Evolutionary conservation across 2,797 vertebrate species (phyloP), one percentile per base, ranked within the genome.

Genomic region (Typhlichthys subterraneus): DNA sequence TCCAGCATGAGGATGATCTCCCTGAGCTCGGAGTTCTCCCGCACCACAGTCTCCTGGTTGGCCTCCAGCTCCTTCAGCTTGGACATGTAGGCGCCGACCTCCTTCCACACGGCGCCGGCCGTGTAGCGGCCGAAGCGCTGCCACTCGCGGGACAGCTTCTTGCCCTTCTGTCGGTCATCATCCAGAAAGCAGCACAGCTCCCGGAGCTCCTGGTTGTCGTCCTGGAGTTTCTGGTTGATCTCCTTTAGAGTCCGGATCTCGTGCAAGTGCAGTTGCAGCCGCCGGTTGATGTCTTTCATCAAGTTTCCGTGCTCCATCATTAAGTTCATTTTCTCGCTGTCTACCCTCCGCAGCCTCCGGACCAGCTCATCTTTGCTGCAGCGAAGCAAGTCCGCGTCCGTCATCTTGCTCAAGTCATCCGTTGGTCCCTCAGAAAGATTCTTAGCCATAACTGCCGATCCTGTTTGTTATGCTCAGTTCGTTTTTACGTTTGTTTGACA

Each of bases 161-260:
- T 96, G 82, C 96, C 95, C 75, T 97, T 98, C 85, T 98, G 96
- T 49, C 96, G 83, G 88, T 98, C 96, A 45, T 98, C 96, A 68
- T 98, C 96, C 88, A 98, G 85, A 85, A 98, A 98, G 88, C 96
- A 98, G 90, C 96, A 98, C 45, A 98, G 95, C 85, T 98, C 96
- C 68, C 96, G 88, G 59, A 98, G 94, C 92, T 98, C 96, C 0
- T 96, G 95, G 92, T 96, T 96, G 88, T 98, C 96, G 61, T 97
- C 95, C 86, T 98, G 96, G 78, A 98, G 93, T 84, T 96, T 95
- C 94, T 96, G 96, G 86, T 98, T 98, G 82, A 97, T 91, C 85
- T 97, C 96, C 90, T 98, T 97, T 83, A 98, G 90, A 58, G 91
- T 94, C 29, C 96, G 91, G 93, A 98, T 98, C 83, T 98, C 96